phyloP scores from a whole-genome alignment of 2,888 invertebrate species.

The Notodonta dromedarius region DNA sequence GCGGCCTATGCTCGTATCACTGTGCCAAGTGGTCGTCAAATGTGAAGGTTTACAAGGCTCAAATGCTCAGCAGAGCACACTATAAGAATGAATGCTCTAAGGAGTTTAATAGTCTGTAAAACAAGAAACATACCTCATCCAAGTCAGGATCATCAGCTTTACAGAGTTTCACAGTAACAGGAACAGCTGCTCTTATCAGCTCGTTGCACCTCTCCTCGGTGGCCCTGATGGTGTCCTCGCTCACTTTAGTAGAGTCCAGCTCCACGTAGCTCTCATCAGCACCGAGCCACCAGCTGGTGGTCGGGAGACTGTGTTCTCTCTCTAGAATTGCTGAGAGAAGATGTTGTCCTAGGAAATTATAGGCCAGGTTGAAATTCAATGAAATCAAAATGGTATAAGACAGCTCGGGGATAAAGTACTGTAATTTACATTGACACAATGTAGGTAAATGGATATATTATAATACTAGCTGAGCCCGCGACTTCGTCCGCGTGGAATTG shows the following conservation, averaged over 20 bases:
- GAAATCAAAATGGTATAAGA: too few relatives aligned
- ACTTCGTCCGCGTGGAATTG: too few relatives aligned
- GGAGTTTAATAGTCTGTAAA: too few relatives aligned
- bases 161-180: conserved; percentile 86
- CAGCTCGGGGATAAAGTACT: too few relatives aligned
- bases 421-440: too few relatives aligned
- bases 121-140: conserved; percentile 58
- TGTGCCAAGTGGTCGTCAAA: too few relatives aligned
- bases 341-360: conserved; percentile 87
- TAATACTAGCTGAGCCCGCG: too few relatives aligned
- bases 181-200: conserved; percentile 86
- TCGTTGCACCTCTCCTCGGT: conserved; percentile 88
- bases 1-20: too few relatives aligned
- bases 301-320: conserved; percentile 86
- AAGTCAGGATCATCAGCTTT: conserved; percentile 85
- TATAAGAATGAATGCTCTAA: too few relatives aligned
- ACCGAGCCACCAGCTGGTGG: conserved; percentile 94
- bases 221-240: conserved; percentile 73
- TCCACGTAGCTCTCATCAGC: conserved; percentile 90
- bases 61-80: too few relatives aligned
- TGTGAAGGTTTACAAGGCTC: too few relatives aligned
- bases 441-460: too few relatives aligned
- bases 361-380: neutral
- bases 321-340: conserved; percentile 92
- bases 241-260: conserved; percentile 81